Evolutionary conservation across 2,797 vertebrate genomes (phyloP).

Genomic region (Phataginus tetradactyla): DNA sequence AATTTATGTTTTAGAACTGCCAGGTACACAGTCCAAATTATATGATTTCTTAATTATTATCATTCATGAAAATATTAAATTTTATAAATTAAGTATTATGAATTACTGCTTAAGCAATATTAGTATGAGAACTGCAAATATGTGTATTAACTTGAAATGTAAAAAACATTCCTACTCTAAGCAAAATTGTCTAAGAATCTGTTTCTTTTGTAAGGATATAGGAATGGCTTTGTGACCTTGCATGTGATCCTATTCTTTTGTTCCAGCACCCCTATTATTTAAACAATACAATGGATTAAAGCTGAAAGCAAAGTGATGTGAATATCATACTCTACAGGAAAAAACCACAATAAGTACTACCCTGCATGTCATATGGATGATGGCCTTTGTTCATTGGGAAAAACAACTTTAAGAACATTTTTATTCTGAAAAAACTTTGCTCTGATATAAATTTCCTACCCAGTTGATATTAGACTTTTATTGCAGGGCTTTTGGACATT

Average conservation of each 20-base stretch:
- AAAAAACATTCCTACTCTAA: background rate
- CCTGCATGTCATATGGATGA: background rate
- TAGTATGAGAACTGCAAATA: background rate
- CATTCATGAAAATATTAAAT: background rate
- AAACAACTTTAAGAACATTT: background rate
- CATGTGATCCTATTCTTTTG: background rate
- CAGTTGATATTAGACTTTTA: background rate
- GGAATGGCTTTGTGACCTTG: background rate
- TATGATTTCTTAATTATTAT: background rate
- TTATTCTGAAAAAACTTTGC: background rate
- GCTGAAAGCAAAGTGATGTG: background rate
- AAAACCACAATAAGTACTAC: background rate
- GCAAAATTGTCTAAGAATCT: background rate
- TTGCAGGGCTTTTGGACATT: background rate
- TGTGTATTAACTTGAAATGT: background rate
- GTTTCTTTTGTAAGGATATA: background rate
- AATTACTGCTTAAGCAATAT: background rate
- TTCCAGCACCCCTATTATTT: background rate
- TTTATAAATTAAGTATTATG: constrained; percentile 4
- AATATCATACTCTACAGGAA: background rate
- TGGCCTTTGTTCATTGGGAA: background rate
- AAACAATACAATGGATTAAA: constrained; percentile 16
- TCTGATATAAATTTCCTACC: background rate
- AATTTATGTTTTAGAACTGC: constrained; percentile 13
- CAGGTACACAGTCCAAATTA: background rate